Conservation (phyloP, 2,113 vertebrate genomes). For the Gobiocypris rarus region DNA sequence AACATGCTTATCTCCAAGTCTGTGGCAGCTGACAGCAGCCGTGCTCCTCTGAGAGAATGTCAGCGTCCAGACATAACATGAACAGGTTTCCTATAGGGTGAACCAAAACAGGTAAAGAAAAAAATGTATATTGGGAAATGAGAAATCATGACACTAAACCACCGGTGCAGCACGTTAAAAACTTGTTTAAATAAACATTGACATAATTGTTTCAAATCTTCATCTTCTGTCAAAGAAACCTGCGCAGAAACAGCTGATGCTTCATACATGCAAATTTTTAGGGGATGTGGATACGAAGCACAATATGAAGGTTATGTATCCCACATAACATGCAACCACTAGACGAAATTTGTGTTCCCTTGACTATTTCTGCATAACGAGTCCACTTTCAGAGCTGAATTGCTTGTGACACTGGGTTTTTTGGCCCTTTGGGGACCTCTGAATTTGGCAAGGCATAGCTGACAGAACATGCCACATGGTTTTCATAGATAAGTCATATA, state of each 20-base stretch:
- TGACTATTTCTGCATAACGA: neutral
- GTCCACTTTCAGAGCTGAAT: neutral
- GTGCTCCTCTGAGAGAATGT: slow-evolving; percentile 42
- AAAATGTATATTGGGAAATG: slow-evolving; percentile 15
- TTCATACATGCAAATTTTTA: slow-evolving; percentile 59
- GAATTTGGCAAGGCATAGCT: slow-evolving; percentile 33
- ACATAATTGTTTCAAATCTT: neutral
- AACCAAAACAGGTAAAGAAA: slow-evolving; percentile 36
- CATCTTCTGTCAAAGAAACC: slow-evolving; percentile 45
- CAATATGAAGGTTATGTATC: neutral
- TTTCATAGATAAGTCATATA: slow-evolving; percentile 23
- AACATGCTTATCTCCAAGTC: slow-evolving; percentile 37
- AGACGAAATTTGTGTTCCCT: neutral
- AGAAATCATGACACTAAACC: slow-evolving; percentile 21
- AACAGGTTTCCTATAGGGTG: slow-evolving; percentile 6
- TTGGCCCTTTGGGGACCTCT: neutral
- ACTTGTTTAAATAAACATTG: neutral
- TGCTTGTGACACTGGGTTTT: slow-evolving; percentile 15
- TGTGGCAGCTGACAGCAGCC: slow-evolving; percentile 37
- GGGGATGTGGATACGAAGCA: neutral
- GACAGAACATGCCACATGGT: slow-evolving; percentile 31
- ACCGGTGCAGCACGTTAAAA: neutral
- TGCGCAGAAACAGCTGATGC: slow-evolving; percentile 54
- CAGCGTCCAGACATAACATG: neutral
- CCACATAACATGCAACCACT: neutral